These are phyloP conservation scores for Apantesis nais DNA, from an alignment of 2,888 invertebrate genomes.

Conservation along the genomic window DNA sequence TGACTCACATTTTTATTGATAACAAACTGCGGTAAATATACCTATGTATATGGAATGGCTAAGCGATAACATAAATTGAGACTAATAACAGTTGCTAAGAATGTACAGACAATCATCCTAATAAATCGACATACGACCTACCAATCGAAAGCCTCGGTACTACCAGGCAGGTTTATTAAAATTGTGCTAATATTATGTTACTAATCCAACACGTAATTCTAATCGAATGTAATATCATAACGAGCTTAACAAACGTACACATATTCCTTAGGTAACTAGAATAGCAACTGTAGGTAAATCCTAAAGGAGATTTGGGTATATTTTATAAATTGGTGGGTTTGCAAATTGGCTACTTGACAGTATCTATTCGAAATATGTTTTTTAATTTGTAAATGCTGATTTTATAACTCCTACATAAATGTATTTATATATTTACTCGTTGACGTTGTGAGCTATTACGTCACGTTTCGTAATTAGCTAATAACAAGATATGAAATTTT, in stretches of 20 bases:
- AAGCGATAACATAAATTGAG: constrained; percentile 19
- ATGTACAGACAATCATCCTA: constrained; percentile 8
- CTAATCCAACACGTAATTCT: background rate
- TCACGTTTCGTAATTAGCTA: no score
- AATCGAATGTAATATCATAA: background rate
- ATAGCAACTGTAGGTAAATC: background rate
- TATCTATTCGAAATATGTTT: background rate
- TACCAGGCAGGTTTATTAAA: background rate
- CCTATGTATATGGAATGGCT: constrained; percentile 21
- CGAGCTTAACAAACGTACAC: constrained; percentile 4
- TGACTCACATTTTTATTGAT: constrained; percentile 19
- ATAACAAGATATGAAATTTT: no score
- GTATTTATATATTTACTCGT: background rate
- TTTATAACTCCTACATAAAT: background rate
- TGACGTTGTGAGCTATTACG: background rate
- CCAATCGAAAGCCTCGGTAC: background rate
- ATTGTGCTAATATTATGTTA: background rate
- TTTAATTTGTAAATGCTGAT: background rate
- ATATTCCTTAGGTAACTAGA: background rate
- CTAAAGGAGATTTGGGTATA: background rate
- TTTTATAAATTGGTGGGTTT: constrained; percentile 2
- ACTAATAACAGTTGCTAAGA: constrained; percentile 16
- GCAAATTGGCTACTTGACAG: background rate
- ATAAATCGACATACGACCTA: constrained; percentile 6
- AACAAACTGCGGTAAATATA: constrained; percentile 17